phyloP scores from a whole-genome alignment of 2,113 vertebrate genomes.

The Aphyosemion australe region DNA sequence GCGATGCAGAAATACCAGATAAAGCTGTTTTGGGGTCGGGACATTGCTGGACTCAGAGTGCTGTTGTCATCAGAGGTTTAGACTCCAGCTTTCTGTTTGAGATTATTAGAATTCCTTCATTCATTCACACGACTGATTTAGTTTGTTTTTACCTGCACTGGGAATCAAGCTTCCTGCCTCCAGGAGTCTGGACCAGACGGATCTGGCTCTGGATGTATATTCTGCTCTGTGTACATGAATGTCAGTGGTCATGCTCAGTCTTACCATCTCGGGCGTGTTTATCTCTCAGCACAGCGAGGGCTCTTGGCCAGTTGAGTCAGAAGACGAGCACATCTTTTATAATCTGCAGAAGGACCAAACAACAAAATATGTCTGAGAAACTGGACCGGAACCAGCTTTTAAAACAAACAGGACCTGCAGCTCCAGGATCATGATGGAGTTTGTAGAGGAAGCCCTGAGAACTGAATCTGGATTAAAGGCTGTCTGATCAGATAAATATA shows the following conservation, averaged over 20 bases:
- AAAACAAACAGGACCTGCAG: not conserved
- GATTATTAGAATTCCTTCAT: not conserved
- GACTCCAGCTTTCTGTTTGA: not conserved
- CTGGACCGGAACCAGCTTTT: not conserved
- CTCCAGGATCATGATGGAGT: not conserved
- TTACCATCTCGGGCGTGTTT: constrained; percentile 56
- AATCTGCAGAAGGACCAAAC: constrained; percentile 78
- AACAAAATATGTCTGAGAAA: constrained; percentile 8
- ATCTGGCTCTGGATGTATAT: not conserved
- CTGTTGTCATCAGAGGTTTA: not conserved
- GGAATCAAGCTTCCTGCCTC: too few species aligned
- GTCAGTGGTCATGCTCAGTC: not conserved
- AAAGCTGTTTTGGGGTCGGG: constrained; percentile 4
- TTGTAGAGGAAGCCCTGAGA: too few species aligned
- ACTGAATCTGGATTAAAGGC: too few species aligned
- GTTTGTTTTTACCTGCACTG: too few species aligned
- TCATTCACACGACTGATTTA: not conserved
- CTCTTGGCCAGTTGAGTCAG: constrained; percentile 91
- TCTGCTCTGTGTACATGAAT: not conserved
- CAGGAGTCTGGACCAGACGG: too few species aligned
- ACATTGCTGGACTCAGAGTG: too few species aligned
- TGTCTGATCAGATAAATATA: too few species aligned
- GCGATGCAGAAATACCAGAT: constrained; percentile 13
- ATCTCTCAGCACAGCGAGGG: constrained; percentile 87
- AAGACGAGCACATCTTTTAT: constrained; percentile 92